phyloP scores from a whole-genome alignment of 2,797 vertebrate species.

The Hylomyscus alleni region DNA sequence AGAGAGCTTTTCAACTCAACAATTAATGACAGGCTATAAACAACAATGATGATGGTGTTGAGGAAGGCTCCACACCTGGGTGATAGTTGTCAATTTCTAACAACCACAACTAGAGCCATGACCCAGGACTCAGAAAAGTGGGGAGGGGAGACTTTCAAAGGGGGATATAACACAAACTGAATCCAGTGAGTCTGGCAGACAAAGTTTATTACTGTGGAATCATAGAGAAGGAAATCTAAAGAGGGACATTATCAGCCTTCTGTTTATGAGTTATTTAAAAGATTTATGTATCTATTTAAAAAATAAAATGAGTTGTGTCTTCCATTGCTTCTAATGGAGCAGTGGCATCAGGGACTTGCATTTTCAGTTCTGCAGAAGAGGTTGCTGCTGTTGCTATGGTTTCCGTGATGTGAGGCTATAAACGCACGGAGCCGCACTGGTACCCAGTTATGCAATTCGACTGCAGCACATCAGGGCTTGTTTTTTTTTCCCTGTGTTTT shows the following conservation, averaged over 20 bases:
- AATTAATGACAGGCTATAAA: neutral
- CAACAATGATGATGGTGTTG: neutral
- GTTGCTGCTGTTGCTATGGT: constrained; percentile 75
- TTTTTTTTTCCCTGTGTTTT: constrained; percentile 41
- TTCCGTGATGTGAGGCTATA: constrained; percentile 63
- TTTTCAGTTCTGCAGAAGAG: constrained; percentile 57
- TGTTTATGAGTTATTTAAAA: constrained; percentile 48
- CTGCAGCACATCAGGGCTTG: constrained; percentile 7
- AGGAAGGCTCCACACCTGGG: neutral
- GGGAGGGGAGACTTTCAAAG: neutral
- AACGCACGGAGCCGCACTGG: constrained; percentile 26
- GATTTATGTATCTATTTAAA: constrained; percentile 59
- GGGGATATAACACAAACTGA: neutral
- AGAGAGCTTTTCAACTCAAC: constrained; percentile 13
- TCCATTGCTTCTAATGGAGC: constrained; percentile 60
- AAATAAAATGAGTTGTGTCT: constrained; percentile 57
- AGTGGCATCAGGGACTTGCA: constrained; percentile 45
- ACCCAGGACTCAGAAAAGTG: neutral
- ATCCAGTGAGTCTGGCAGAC: neutral
- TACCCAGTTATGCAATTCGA: constrained; percentile 61
- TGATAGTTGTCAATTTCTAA: neutral
- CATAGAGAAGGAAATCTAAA: neutral
- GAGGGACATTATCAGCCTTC: constrained; percentile 10
- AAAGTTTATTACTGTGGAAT: neutral
- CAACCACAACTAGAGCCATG: neutral